Evolutionary conservation across 2,797 vertebrate species (phyloP).

Genomic region (Crocidura indochinensis): DNA sequence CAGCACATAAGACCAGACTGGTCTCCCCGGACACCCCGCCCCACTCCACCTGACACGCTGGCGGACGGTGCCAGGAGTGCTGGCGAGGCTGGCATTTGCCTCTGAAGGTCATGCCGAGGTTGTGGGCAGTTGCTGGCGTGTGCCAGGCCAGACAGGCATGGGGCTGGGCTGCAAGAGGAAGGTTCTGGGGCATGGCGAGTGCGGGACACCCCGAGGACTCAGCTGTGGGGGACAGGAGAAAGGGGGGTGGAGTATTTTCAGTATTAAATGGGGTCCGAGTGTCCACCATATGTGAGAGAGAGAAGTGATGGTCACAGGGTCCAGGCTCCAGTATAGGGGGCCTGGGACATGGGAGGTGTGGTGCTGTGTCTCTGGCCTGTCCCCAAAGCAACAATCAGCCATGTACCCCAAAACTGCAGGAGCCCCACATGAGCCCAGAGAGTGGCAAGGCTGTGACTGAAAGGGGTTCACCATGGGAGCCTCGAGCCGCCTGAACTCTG

Average conservation of each 20-base stretch:
- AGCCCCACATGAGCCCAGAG: too few species aligned
- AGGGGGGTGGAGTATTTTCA: too few species aligned
- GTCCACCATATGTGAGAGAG: fast-evolving
- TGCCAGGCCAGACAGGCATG: conserved; percentile 70
- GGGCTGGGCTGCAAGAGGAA: not conserved
- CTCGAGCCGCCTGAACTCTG: too few species aligned
- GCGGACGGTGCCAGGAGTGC: conserved; percentile 62
- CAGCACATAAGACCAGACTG: not conserved
- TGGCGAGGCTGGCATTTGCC: conserved; percentile 64
- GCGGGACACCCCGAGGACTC: too few species aligned
- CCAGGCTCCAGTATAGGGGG: too few species aligned
- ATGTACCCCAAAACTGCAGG: not conserved
- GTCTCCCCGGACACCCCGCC: not conserved
- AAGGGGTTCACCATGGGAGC: too few species aligned
- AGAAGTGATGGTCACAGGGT: too few species aligned
- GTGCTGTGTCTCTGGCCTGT: not conserved
- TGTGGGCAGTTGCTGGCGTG: conserved; percentile 10
- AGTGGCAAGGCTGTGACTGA: too few species aligned
- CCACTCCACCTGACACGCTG: conserved; percentile 23
- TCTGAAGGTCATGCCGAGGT: conserved; percentile 80
- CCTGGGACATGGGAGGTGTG: not conserved
- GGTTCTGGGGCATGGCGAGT: not conserved
- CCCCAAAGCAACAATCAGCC: not conserved
- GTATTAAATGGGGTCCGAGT: too few species aligned
- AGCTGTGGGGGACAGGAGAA: not conserved